Base-by-base conservation (phyloP, 2,888 invertebrate genomes). In the Amblyteles armatorius region DNA sequence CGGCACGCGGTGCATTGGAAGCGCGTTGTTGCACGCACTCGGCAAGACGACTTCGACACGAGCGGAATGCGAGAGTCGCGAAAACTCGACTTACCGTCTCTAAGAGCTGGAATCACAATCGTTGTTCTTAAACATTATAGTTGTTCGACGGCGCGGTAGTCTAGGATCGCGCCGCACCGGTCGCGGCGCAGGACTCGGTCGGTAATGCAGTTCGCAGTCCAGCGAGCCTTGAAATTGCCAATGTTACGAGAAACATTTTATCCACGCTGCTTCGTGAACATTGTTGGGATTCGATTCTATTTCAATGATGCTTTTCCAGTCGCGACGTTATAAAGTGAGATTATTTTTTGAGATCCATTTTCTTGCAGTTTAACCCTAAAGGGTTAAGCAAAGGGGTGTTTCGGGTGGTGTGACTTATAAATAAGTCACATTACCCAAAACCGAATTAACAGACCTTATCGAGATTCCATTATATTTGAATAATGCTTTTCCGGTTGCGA, bases 21-120 rank as follows among this genome's bases (percentile, higher is more conserved):
- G 87, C 84, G 90, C 91, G 87, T 90, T 83, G 82, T 85, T 88
- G 90, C 91, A 90, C 91, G 91, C 87, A 88, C 81, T 83, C 36
- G 50, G 55, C 71, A 84, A 80, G 78, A 60, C 73, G 57, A 36
- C 36, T 79, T 78, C 76, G 78, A 87, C 88, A 81, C 87, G 83
- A 71, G 68, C 84, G 79, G 91, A 90, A 90, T 91, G 87, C 85
- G 50, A 69, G 83, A 88, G 83, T 86, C 79, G 52, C 68, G 79
- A 84, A 84, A 83, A 83, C 82, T 19, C 82, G 69, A 87, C 77
- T 83, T 33, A 63, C 79, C 79, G 77, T 73, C 52, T 63, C 76
- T 73, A 67, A 57, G 69, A 74, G 57, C 29, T 29, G 26, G 36
- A 79, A 76, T 60, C 71, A 13, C 44, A 63, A 36, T 71, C 77